Evolutionary conservation across 2,113 vertebrate species (phyloP), one percentile per base, ranked within the genome.

Genomic region (Peromyscus californicus): DNA sequence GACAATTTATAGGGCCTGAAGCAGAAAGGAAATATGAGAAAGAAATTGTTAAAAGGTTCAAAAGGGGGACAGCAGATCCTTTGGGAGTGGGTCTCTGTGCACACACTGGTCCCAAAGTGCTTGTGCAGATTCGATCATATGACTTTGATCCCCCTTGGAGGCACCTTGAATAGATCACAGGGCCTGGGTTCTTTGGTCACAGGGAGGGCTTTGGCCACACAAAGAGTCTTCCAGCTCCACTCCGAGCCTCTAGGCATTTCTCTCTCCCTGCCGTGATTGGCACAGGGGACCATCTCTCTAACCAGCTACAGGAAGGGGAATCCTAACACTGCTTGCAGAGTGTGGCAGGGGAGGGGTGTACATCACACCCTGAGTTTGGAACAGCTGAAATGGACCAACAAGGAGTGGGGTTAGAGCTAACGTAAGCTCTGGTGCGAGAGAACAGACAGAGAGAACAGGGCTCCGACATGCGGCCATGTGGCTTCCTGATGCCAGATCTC

Each of bases 371-470:
- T 67, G 61, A 21, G 16, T 48, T 67, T 1, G 15, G 54, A 45
- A 74, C 54, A 51, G 57, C 17, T 19, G 54, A 36, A 31, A 42
- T n/a, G 51, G 31, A 48, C 15, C 57, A 69, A 1, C 3, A 33
- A 70, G 61, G 33, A 33, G 8, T 39, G 0, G 0, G 22, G 0
- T 33, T 31, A 29, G n/a, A 48, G 24, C 69, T 11, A 65, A 4
- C 10, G 45, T 7, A 16, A 22, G 57, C 39, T 7, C 51, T 39
- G 24, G 31, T 19, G 59, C 59, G 65, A 45, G 26, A 3, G 31
- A n/a, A 13, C 31, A 12, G 48, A 1, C 8, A 1, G 48, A 31
- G 17, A 63, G 36, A 54, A 26, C 2, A 0, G 6, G 39, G 7
- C 26, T 57, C 24, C 36, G 13, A 16, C 15, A 29, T 16, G 51